Base-by-base conservation (phyloP, 1,140 invertebrate species). In the Atopsyche davidsoni region DNA sequence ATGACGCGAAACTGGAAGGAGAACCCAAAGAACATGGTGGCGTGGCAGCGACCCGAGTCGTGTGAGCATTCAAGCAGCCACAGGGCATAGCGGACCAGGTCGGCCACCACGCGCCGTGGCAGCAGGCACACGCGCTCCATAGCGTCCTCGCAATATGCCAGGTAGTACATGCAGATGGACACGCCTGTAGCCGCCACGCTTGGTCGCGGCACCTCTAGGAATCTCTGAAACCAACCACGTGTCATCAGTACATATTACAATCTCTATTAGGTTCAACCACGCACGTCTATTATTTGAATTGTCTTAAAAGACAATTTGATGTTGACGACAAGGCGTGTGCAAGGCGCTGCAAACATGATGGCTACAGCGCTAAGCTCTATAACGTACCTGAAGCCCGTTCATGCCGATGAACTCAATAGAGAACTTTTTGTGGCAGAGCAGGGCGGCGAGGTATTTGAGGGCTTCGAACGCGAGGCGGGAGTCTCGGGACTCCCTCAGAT, bases 341-440 rank as follows among this genome's bases (percentile, higher is more conserved):
- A n/a, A n/a, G n/a, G n/a, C n/a, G n/a, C n/a, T n/a, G n/a, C n/a
- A n/a, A n/a, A n/a, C n/a, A n/a, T n/a, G n/a, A n/a, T n/a, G n/a
- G n/a, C n/a, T n/a, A n/a, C n/a, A n/a, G n/a, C n/a, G n/a, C n/a
- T n/a, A n/a, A n/a, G n/a, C n/a, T n/a, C n/a, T n/a, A n/a, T n/a
- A n/a, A 17, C 23, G 60, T 50, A 82, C 81, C 73, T 90, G 85
- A 35, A 97, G 65, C 2, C 93, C 93, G 28, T 85, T 84, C 59
- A 83, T 79, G 45, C 85, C 81, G 10, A 98, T 82, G 68, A 98
- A 98, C 66, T 98, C 93, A 7, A 96, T 83, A 0, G 92, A 91
- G 74, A 98, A 97, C 67, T 97, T 98, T 69, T 97, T 98, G 67
- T 98, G 95, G 61, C 93, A 97, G 0, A 98, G 74, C 34, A 98